Percentiles rank a stretch among this genome's conserved stretches.
These are phyloP conservation scores for Xerus inauris DNA, from an alignment of 2,113 vertebrate species.

Conservation along the genomic window DNA sequence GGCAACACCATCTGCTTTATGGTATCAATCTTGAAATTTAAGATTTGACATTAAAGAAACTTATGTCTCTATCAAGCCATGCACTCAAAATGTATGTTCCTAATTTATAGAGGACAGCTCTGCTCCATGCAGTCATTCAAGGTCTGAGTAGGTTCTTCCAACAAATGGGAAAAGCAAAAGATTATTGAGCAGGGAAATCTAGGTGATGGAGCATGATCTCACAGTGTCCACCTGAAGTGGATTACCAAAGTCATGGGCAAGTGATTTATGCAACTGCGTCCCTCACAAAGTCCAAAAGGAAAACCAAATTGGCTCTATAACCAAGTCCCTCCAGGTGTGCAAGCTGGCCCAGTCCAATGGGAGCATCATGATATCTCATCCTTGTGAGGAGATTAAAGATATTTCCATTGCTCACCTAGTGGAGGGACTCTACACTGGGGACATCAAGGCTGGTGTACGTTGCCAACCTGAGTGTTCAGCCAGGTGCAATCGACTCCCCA, in stretches of 20 bases:
- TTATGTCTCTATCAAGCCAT: neutral
- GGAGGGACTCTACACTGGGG: slow-evolving; percentile 94
- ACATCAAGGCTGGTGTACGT: slow-evolving; percentile 91
- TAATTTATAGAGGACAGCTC: neutral
- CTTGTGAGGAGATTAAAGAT: slow-evolving; percentile 94
- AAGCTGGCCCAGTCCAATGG: slow-evolving; percentile 93
- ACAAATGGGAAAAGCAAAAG: neutral
- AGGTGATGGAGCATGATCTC: slow-evolving; percentile 95
- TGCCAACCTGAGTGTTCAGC: slow-evolving; percentile 92
- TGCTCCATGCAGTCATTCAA: neutral
- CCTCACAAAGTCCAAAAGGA: slow-evolving; percentile 90
- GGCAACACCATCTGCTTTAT: neutral
- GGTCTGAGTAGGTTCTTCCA: neutral
- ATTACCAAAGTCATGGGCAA: slow-evolving; percentile 91
- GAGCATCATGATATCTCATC: slow-evolving; percentile 96
- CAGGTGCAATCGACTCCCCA: slow-evolving; percentile 94
- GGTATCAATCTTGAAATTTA: neutral
- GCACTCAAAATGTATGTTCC: neutral
- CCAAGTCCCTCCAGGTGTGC: slow-evolving; percentile 95
- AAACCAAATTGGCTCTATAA: slow-evolving; percentile 96
- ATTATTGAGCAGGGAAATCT: slow-evolving; percentile 68
- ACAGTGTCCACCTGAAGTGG: slow-evolving; percentile 96
- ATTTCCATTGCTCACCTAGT: slow-evolving; percentile 95
- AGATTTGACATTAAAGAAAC: neutral
- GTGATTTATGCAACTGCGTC: slow-evolving; percentile 94